Evolutionary conservation across 2,113 vertebrate species (phyloP).

Genomic region (Pterocles gutturalis): DNA sequence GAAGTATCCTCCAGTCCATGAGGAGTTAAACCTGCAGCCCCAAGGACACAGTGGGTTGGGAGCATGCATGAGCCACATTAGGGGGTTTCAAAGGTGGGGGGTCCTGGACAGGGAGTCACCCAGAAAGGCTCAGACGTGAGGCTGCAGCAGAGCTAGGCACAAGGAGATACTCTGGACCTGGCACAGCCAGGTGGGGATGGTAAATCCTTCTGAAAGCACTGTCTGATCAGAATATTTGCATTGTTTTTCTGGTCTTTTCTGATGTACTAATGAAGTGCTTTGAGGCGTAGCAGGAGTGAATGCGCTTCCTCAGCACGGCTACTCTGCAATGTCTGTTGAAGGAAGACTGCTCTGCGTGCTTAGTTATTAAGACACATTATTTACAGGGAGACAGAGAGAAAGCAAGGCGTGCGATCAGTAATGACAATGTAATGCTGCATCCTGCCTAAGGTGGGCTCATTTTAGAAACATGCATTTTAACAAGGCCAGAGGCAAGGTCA

Average conservation of each 20-base stretch:
- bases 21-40: neutral
- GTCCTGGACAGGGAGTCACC: neutral
- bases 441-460: neutral
- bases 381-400: neutral
- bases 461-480: neutral
- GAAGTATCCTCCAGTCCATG: neutral
- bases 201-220: neutral
- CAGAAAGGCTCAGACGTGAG: rapidly evolving
- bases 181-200: neutral
- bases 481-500: neutral
- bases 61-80: neutral
- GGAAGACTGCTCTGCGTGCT: neutral
- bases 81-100: no score
- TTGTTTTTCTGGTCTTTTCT: neutral
- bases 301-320: neutral
- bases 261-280: neutral
- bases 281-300: neutral
- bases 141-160: neutral
- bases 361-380: neutral
- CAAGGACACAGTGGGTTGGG: neutral
- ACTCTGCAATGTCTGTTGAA: neutral
- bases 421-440: neutral
- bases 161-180: neutral
- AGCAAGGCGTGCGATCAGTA: neutral
- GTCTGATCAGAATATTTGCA: neutral